Evolutionary conservation across 1,140 invertebrate genomes (phyloP).

Genomic region (Eufriesea mexicana): DNA sequence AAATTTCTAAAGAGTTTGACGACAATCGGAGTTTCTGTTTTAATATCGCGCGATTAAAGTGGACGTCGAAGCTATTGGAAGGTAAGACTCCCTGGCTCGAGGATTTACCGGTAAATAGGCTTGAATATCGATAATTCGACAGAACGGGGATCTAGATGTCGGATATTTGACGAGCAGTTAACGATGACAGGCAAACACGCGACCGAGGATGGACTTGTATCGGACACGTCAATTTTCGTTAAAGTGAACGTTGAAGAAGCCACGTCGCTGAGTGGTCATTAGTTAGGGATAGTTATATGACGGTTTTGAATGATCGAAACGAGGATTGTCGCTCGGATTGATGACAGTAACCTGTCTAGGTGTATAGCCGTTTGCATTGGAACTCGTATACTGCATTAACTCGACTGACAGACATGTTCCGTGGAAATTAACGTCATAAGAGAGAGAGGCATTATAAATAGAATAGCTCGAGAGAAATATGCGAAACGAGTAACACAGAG

Average conservation of each 20-base stretch:
- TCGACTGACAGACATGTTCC: background rate
- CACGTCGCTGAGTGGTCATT: background rate
- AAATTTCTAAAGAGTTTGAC: too few species aligned
- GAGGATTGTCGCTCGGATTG: slow-evolving; percentile 10
- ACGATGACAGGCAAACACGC: background rate
- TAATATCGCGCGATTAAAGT: too few species aligned
- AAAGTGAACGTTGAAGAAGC: slow-evolving; percentile 27
- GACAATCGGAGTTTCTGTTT: too few species aligned
- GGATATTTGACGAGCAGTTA: slow-evolving; percentile 6
- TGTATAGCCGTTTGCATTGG: background rate
- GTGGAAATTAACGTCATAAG: background rate
- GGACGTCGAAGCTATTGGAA: too few species aligned
- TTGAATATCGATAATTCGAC: background rate
- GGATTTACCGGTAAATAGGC: background rate
- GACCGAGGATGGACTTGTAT: background rate
- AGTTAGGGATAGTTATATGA: background rate
- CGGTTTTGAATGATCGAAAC: slow-evolving; percentile 1
- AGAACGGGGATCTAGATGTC: background rate
- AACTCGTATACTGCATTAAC: slow-evolving; percentile 30
- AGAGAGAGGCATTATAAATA: background rate
- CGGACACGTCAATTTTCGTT: slow-evolving; percentile 34
- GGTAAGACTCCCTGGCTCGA: too few species aligned
- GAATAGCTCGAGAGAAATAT: background rate
- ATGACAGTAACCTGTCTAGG: slow-evolving; percentile 15
- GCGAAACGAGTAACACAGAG: too few species aligned